phyloP scores from a whole-genome alignment of 2,113 vertebrate genomes.

The Donacobius atricapilla region DNA sequence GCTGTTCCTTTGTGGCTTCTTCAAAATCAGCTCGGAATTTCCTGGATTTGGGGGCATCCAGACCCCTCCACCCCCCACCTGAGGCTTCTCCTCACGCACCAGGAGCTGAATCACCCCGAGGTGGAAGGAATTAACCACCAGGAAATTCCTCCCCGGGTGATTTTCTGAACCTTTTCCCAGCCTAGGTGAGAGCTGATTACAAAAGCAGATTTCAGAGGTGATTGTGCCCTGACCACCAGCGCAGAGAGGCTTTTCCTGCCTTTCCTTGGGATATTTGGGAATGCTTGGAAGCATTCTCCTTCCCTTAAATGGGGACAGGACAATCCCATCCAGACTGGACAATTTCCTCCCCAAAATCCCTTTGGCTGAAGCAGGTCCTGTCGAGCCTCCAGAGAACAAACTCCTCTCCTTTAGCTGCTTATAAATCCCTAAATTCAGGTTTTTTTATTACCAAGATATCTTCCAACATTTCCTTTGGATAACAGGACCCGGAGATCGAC shows the following conservation, averaged over 20 bases:
- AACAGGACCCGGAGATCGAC: not conserved
- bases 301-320: not conserved
- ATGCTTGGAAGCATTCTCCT: fast-evolving
- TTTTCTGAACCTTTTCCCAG: not conserved
- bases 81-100: not conserved
- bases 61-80: not conserved
- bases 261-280: not conserved
- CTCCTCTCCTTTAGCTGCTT: not conserved
- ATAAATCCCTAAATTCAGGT: fast-evolving
- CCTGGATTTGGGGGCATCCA: not conserved
- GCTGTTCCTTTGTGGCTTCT: not conserved
- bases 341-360: not conserved
- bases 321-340: not conserved
- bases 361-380: not conserved
- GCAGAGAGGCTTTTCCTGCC: not conserved
- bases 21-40: not conserved
- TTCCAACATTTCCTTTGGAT: not conserved
- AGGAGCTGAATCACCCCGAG: not conserved
- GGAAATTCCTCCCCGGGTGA: not conserved
- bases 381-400: not conserved
- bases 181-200: not conserved
- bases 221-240: not conserved
- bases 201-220: not conserved
- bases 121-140: not conserved
- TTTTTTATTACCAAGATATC: no score